Base-by-base conservation (phyloP, 1,140 invertebrate genomes). In the Brachionus calyciflorus region DNA sequence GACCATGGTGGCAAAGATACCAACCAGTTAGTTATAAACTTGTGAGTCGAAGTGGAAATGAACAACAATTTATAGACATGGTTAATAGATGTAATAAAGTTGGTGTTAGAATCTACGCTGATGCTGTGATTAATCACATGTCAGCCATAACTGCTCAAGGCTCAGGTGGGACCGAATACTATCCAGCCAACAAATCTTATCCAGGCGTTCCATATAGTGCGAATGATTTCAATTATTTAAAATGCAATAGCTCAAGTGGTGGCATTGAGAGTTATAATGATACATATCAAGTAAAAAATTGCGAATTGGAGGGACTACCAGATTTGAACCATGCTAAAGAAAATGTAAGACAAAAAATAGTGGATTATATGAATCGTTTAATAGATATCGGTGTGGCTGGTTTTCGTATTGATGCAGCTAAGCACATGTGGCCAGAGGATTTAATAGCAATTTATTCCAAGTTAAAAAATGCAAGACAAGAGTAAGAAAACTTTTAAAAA, bases 81-180 rank as follows among this genome's bases (percentile, higher is more conserved):
- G 88, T 90, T 0, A 80, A 80, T n/a, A 77, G 90, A 48, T 92
- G 91, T 80, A 91, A 91, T 80, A 84, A 83, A 12, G 90, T 86
- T 78, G 90, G 90, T 12, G 90, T 92, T 3, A 90, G 91, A 79
- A 91, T 95, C 77, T 93, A 92, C 80, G 91, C 91, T 0, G 93
- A 96, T 83, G 87, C 89, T 0, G 88, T 96, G 1, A 85, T 94
- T 30, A 96, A 96, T 81, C 93, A 96, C 83, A 95, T 95, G 93
- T 89, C 89, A 7, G 90, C 88, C n/a, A 84, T 81, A 12, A 82
- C 78, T n/a, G 57, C 24, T 80, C 77, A 14, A 80, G 81, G 14
- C 81, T 83, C 5, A 84, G 86, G 9, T 76, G 78, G 86, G 40
- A 79, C 77, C 7, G 80, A 80, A 9, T 82, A 79, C 55, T 86